phyloP scores from a whole-genome alignment of 2,888 invertebrate species.

The Epicampocera succincta region DNA sequence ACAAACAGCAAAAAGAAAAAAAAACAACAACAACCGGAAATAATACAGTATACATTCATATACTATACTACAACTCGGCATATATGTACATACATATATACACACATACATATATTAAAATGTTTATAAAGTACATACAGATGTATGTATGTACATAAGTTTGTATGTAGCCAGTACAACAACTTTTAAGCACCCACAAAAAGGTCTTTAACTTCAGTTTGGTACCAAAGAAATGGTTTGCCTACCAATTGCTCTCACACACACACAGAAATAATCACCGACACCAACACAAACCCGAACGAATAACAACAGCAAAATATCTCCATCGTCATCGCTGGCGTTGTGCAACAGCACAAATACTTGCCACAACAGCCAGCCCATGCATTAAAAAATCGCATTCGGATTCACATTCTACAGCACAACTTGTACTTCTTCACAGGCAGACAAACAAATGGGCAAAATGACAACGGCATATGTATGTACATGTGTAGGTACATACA shows the following conservation, averaged over 20 bases:
- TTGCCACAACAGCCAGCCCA: constrained; percentile 38
- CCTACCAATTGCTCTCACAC: constrained; percentile 58
- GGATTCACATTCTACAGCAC: constrained; percentile 30
- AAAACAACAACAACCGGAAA: constrained; percentile 53
- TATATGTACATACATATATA: no score
- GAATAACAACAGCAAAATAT: background rate
- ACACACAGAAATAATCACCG: constrained; percentile 32
- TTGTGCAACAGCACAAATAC: constrained; percentile 24
- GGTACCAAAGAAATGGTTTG: constrained; percentile 67
- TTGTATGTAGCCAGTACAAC: constrained; percentile 23
- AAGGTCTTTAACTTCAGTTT: constrained; percentile 69
- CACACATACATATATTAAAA: background rate
- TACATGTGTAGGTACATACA: no score
- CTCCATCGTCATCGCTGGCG: background rate
- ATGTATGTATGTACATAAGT: background rate
- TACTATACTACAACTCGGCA: constrained; percentile 4
- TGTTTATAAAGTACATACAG: constrained; percentile 5
- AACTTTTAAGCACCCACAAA: constrained; percentile 68
- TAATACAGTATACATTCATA: constrained; percentile 39
- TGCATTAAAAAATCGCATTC: constrained; percentile 24
- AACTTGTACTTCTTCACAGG: constrained; percentile 14
- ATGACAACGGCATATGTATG: background rate
- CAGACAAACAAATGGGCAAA: background rate
- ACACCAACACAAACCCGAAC: constrained; percentile 5
- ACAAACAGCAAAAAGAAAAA: constrained; percentile 49